These are phyloP conservation scores for Atta cephalotes DNA, from an alignment of 1,140 invertebrate species.

Conservation along the genomic window DNA sequence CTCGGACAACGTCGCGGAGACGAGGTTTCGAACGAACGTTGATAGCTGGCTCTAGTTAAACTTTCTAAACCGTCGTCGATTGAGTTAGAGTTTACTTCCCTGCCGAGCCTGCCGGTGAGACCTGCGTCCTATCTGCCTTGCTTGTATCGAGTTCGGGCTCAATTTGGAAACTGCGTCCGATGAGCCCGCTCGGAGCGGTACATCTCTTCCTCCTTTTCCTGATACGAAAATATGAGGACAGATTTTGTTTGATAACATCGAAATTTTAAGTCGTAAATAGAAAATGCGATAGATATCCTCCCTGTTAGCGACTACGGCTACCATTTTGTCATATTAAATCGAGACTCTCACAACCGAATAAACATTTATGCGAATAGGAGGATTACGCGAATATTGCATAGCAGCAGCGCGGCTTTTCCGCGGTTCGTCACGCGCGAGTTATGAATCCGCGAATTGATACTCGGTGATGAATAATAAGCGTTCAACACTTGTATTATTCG, in stretches of 20 bases:
- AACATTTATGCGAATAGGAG: constrained; percentile 34
- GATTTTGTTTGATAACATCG: constrained; percentile 38
- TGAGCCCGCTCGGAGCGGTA: constrained; percentile 50
- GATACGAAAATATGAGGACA: constrained; percentile 61
- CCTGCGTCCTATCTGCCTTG: constrained; percentile 62
- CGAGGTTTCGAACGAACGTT: constrained; percentile 72
- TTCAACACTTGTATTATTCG: constrained; percentile 35
- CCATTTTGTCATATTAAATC: constrained; percentile 26
- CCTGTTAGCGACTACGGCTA: not conserved
- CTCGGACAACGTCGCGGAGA: constrained; percentile 48
- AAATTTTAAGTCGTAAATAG: constrained; percentile 41
- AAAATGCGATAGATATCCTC: constrained; percentile 34
- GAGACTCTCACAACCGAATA: not conserved
- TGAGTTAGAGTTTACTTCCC: constrained; percentile 73
- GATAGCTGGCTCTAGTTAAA: constrained; percentile 77
- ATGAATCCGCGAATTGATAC: constrained; percentile 3
- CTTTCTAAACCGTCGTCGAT: constrained; percentile 73
- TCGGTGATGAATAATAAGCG: constrained; percentile 41
- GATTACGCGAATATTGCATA: constrained; percentile 5
- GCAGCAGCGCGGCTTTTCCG: constrained; percentile 3
- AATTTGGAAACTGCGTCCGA: constrained; percentile 74
- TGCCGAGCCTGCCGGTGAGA: constrained; percentile 68
- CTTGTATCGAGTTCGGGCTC: constrained; percentile 70
- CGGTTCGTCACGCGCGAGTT: constrained; percentile 5
- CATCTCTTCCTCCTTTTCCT: not conserved